Evolutionary conservation across 53 echinoderm and acorn worm species (phyloP).

Genomic region (Paracentrotus lividus): DNA sequence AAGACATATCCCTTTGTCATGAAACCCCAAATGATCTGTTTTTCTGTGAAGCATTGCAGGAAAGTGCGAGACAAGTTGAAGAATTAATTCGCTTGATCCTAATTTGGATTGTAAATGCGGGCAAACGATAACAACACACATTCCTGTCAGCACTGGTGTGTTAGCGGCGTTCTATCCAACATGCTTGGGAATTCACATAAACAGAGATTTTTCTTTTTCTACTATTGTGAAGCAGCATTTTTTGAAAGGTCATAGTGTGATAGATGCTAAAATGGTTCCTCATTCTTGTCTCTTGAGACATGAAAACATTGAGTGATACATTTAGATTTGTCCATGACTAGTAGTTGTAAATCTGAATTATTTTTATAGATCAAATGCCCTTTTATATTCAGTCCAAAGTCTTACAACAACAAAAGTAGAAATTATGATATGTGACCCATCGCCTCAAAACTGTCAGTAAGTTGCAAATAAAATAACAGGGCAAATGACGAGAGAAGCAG

Average conservation of each 20-base stretch:
- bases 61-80: background rate
- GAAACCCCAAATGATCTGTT: background rate
- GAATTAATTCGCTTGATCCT: constrained; percentile 20
- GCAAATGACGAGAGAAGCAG: no score
- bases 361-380: no score
- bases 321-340: no score
- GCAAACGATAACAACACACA: constrained; percentile 8
- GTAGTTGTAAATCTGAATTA: no score
- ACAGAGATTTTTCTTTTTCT: background rate
- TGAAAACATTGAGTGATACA: no score
- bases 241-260: constrained; percentile 4
- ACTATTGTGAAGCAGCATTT: background rate
- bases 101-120: constrained; percentile 25
- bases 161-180: background rate
- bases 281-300: background rate
- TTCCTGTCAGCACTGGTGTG: background rate
- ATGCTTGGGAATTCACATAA: background rate
- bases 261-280: background rate
- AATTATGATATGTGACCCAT: no score
- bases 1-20: background rate
- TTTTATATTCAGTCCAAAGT: no score
- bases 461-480: no score
- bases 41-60: background rate
- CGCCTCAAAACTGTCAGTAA: no score
- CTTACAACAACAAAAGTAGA: no score